Conservation (phyloP, 2,797 vertebrate genomes). For the Leuciscus waleckii region DNA sequence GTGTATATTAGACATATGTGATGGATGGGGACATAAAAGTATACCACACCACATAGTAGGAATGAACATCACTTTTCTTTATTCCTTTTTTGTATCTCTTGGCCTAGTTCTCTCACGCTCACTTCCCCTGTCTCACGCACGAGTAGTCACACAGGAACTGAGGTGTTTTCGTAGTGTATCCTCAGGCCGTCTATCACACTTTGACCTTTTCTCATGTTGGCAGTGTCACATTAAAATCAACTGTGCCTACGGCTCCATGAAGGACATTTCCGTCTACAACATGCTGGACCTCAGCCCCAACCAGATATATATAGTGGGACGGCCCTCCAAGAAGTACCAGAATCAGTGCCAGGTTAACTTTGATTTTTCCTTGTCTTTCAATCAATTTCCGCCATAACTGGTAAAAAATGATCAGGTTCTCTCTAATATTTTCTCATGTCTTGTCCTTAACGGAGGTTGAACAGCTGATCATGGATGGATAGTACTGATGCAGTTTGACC, state of each 20-base stretch:
- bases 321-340: slow-evolving; percentile 97
- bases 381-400: background rate
- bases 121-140: slow-evolving; percentile 16
- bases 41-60: background rate
- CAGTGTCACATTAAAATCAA: slow-evolving; percentile 99
- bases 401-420: background rate
- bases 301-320: slow-evolving; percentile 97
- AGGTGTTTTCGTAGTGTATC: slow-evolving; percentile 31
- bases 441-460: too few species aligned
- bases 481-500: too few species aligned
- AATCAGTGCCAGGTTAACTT: slow-evolving; percentile 90
- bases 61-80: slow-evolving; percentile 26
- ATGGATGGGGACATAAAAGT: background rate
- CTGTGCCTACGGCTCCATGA: slow-evolving; percentile 95
- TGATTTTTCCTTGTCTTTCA: slow-evolving; percentile 24
- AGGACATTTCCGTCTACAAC: slow-evolving; percentile 98
- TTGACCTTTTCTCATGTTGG: slow-evolving; percentile 60
- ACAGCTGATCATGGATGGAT: too few species aligned
- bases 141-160: slow-evolving; percentile 23
- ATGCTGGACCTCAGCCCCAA: slow-evolving; percentile 90
- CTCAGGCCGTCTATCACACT: slow-evolving; percentile 49
- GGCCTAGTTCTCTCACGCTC: background rate
- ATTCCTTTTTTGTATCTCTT: slow-evolving; percentile 20
- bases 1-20: background rate
- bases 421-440: background rate